These are phyloP conservation scores for Limnephilus marmoratus DNA, from an alignment of 2,888 invertebrate species.

Conservation along the genomic window DNA sequence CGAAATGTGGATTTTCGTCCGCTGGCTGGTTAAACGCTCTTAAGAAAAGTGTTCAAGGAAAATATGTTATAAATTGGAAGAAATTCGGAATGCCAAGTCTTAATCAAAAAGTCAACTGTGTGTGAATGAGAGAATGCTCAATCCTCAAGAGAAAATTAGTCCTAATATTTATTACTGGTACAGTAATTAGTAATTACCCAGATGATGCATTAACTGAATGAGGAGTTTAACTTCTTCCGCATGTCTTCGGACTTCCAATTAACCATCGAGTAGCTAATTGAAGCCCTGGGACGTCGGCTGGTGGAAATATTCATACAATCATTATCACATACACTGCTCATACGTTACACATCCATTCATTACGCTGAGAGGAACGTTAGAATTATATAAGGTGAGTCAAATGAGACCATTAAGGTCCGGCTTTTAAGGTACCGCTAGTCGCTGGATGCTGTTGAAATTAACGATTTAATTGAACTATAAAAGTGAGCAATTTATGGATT, in stretches of 20 bases:
- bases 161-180: neutral
- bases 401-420: neutral
- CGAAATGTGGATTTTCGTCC: too few relatives aligned
- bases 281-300: neutral
- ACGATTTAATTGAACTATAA: neutral
- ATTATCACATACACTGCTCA: neutral
- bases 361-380: neutral
- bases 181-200: neutral
- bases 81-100: too few relatives aligned
- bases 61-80: too few relatives aligned
- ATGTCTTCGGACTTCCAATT: constrained; percentile 19
- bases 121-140: neutral
- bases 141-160: neutral
- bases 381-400: neutral
- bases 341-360: constrained; percentile 18
- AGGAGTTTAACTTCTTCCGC: constrained; percentile 10
- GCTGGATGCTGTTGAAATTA: neutral
- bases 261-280: neutral
- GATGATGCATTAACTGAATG: neutral
- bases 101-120: neutral
- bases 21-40: too few relatives aligned
- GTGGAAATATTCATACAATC: constrained; percentile 3
- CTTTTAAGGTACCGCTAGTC: neutral
- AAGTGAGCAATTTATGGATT: neutral
- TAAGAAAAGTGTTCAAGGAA: too few relatives aligned